Base-by-base conservation (phyloP, 2,797 vertebrate genomes). In the Parambassis ranga region DNA sequence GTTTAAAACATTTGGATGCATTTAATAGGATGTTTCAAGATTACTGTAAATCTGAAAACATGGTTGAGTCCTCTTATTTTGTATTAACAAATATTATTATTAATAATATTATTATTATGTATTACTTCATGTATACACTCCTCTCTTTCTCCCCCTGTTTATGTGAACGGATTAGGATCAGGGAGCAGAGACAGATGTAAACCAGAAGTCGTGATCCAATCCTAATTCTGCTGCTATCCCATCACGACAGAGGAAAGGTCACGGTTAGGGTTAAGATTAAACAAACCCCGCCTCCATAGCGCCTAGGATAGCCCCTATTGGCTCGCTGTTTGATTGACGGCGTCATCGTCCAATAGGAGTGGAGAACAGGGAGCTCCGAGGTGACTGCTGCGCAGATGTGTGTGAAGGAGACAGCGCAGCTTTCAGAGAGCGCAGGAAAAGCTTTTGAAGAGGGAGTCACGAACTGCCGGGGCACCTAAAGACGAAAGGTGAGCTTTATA, bases 111-210 rank as follows among this genome's bases (percentile, higher is more conserved):
- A n/a, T n/a, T n/a, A n/a, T n/a, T n/a, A n/a, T n/a, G n/a, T n/a
- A n/a, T n/a, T n/a, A n/a, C n/a, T n/a, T n/a, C n/a, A 36, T 30
- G 10, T 9, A 23, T 33, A 4, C 13, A 31, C n/a, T 15, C 6
- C 35, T 15, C 43, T n/a, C 14, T 6, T 33, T 33, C 16, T 27
- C 15, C 3, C 15, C 20, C 8, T 8, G 50, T 7, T 11, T 44
- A 43, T 65, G 82, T 63, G 68, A 37, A 56, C 4, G 71, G 81
- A 86, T 87, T 83, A 76, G 69, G 50, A 76, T 74, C 35, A 68
- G 55, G 58, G 82, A 79, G 86, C 75, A 85, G 48, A 64, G 62
- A 63, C 78, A 86, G 75, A 77, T 78, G 77, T 63, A 71, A 72
- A 84, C 28, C 73, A 85, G 28, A 44, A 71, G 1, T 55, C 39